These are phyloP conservation scores for Pycnomerus fuliginosus DNA, from an alignment of 2,888 invertebrate genomes.

Conservation along the genomic window DNA sequence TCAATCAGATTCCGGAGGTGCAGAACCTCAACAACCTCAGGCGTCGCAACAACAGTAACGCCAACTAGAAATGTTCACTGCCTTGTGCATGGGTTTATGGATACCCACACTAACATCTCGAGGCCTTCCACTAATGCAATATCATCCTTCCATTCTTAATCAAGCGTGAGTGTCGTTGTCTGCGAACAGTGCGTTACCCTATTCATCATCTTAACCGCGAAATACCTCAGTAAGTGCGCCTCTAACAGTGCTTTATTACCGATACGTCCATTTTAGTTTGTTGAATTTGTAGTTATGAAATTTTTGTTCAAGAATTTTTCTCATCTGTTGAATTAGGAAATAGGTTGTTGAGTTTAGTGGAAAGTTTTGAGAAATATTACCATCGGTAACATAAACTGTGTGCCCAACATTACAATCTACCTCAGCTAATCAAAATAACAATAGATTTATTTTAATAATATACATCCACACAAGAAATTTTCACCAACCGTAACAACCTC, in stretches of 20 bases:
- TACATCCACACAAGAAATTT: no score
- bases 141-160: slow-evolving; percentile 43
- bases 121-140: slow-evolving; percentile 52
- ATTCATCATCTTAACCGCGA: no score
- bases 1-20: slow-evolving; percentile 52
- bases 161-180: no score
- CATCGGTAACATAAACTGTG: slow-evolving; percentile 46
- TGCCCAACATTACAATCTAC: slow-evolving; percentile 52
- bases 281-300: no score
- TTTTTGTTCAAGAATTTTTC: slow-evolving; percentile 5
- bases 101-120: slow-evolving; percentile 52
- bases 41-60: slow-evolving; percentile 36
- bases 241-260: no score
- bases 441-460: no score
- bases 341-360: slow-evolving; percentile 34
- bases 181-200: no score
- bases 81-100: slow-evolving; percentile 50
- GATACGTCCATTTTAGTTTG: no score
- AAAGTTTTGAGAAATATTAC: slow-evolving; percentile 43
- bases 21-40: slow-evolving; percentile 32
- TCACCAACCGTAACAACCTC: slow-evolving; percentile 47
- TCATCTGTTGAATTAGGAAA: slow-evolving; percentile 4
- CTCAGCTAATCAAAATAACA: slow-evolving; percentile 53
- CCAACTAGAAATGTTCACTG: slow-evolving; percentile 46
- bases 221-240: no score